Evolutionary conservation across 2,888 invertebrate species (phyloP).

Genomic region (Iphiclides podalirius): DNA sequence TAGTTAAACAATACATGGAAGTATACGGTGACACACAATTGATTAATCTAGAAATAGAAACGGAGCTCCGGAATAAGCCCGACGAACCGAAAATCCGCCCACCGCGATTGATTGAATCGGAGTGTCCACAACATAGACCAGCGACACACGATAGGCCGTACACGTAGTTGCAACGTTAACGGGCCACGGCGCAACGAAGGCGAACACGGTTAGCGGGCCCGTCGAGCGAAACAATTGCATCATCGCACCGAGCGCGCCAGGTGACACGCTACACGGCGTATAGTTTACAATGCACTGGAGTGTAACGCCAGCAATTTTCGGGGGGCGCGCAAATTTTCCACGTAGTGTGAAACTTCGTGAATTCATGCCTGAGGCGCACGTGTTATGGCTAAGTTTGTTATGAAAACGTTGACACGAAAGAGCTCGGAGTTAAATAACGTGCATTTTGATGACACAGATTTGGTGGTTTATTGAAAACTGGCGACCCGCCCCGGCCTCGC

Average conservation of each 20-base stretch:
- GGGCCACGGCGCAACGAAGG: slow-evolving; percentile 55
- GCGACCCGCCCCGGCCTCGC: too few species aligned
- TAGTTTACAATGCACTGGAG: slow-evolving; percentile 27
- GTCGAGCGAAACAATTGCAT: slow-evolving; percentile 78
- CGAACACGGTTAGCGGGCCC: slow-evolving; percentile 74
- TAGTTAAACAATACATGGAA: too few species aligned
- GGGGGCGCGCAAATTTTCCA: slow-evolving; percentile 17
- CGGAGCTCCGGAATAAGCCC: background rate
- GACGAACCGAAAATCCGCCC: background rate
- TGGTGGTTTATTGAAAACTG: too few species aligned
- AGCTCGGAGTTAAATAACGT: too few species aligned
- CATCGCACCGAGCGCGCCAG: slow-evolving; percentile 46
- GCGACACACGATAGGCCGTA: background rate
- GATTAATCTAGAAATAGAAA: too few species aligned
- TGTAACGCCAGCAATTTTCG: slow-evolving; percentile 18
- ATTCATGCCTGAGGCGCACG: slow-evolving; percentile 11
- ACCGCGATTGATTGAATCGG: background rate
- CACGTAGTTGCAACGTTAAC: slow-evolving; percentile 29
- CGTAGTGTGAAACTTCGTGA: slow-evolving; percentile 18
- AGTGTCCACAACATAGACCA: slow-evolving; percentile 1
- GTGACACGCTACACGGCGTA: slow-evolving; percentile 22
- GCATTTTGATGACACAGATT: too few species aligned
- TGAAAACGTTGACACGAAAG: too few species aligned
- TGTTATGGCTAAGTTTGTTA: slow-evolving; percentile 1
- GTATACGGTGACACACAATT: too few species aligned